Base-by-base conservation (phyloP, 2,797 vertebrate species). In the Gobionotothen gibberifrons region DNA sequence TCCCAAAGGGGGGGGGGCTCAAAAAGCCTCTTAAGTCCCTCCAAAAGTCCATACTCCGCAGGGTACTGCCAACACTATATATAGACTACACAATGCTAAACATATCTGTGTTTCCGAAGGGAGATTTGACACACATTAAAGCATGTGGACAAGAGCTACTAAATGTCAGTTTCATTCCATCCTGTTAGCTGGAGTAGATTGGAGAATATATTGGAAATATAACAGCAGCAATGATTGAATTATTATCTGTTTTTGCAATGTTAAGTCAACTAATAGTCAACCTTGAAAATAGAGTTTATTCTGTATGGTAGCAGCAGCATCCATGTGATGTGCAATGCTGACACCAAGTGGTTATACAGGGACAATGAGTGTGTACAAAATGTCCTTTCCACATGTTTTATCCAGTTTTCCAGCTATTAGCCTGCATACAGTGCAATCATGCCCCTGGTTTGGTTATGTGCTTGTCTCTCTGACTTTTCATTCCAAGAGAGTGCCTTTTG, bases 291-390 rank as follows among this genome's bases (percentile, higher is more conserved):
- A 66, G 62, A 57, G 17, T 46, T 15, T 17, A 54, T 44, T 1
- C 54, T 59, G 36, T 15, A 13, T 70, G 40, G 40, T n/a, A 1
- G 54, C 2, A 9, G 17, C 19, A 17, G 21, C 36, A 17, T 72
- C 40, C 8, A 68, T 80, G 47, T 40, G 56, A 6, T 69, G 85
- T 88, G 53, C 72, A 90, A 92, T 73, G 69, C 85, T 93, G 94
- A 91, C 93, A 90, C 86, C 93, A 56, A 89, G 93, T 94, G 94
- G 93, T 15, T n/a, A 10, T 36, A 36, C 16, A 43, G 64, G 22
- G 74, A 13, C 81, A 64, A 12, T 76, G 26, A 36, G 0, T 9
- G 3, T 43, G 17, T 3, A 2, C 39, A 72, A 10, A 40, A 26
- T 1, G 3, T 15, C 9, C 47, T 17, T 32, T 12, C 2, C 59